phyloP scores from a whole-genome alignment of 2,113 vertebrate species.

The Glareola pratincola region DNA sequence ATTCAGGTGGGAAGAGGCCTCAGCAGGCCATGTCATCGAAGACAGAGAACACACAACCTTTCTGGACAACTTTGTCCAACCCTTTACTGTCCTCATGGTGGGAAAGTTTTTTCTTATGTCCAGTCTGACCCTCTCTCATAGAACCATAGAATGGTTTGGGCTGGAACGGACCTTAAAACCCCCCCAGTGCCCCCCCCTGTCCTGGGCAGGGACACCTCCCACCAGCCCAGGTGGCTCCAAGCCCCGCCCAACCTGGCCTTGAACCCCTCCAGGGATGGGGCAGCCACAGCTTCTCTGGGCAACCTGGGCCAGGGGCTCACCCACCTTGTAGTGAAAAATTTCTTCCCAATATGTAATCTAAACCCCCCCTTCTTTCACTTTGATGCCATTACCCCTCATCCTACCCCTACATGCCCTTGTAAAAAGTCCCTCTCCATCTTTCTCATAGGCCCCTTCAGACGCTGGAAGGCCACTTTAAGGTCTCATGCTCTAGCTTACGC shows the following conservation, averaged over 20 bases:
- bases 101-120: neutral
- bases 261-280: too few relatives aligned
- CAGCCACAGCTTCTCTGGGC: too few relatives aligned
- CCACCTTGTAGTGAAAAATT: too few relatives aligned
- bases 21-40: neutral
- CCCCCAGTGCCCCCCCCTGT: neutral
- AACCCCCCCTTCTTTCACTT: neutral
- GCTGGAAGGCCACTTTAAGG: neutral
- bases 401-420: neutral
- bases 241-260: too few relatives aligned
- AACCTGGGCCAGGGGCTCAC: too few relatives aligned
- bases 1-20: neutral
- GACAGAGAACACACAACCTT: neutral
- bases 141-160: neutral
- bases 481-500: neutral
- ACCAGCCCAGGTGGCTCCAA: neutral
- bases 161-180: neutral
- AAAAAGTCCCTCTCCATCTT: neutral
- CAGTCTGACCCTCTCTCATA: neutral
- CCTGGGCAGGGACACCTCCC: neutral
- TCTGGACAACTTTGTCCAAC: neutral
- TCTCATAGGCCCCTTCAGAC: neutral
- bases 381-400: neutral
- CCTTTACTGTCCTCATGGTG: neutral
- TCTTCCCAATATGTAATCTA: too few relatives aligned